Percentiles rank a stretch among this genome's conserved stretches.
Conservation (phyloP, 2,888 invertebrate genomes). For the Pammene fasciana region DNA sequence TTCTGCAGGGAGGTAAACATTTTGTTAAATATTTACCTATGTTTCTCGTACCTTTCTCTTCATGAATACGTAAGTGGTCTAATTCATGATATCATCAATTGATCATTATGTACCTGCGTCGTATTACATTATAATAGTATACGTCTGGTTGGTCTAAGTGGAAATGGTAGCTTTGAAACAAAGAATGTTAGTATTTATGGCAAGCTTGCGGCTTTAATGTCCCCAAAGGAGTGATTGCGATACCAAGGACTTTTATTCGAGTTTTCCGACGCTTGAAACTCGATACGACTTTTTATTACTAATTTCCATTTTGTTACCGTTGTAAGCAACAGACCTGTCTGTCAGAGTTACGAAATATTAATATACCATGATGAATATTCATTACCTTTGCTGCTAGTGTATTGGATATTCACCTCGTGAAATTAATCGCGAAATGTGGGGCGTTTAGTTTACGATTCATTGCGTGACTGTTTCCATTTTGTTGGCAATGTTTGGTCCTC, state of each 20-base stretch:
- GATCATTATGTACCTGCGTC: too few species aligned
- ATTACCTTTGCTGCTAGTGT: conserved; percentile 17
- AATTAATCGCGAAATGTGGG: conserved; percentile 43
- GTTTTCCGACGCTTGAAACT: conserved; percentile 21
- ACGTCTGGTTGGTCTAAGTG: too few species aligned
- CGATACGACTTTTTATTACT: conserved; percentile 32
- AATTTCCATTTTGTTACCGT: conserved; percentile 14
- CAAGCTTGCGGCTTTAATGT: conserved; percentile 32
- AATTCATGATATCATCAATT: too few species aligned
- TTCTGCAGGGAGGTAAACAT: too few species aligned
- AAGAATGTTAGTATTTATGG: conserved; percentile 29
- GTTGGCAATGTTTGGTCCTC: conserved; percentile 56
- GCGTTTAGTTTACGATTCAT: conserved; percentile 49
- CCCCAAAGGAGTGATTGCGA: conserved; percentile 39
- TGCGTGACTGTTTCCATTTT: conserved; percentile 66
- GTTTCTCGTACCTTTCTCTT: too few species aligned
- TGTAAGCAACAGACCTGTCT: conserved; percentile 7
- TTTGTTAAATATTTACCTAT: too few species aligned
- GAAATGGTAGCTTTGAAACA: background rate
- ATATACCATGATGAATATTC: conserved; percentile 36
- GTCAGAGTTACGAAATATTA: conserved; percentile 25
- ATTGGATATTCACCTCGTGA: conserved; percentile 39
- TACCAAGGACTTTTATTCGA: conserved; percentile 30
- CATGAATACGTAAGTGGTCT: too few species aligned
- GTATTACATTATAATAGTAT: too few species aligned